These are phyloP conservation scores for Drosophila nebulosa DNA, from an alignment of 1,140 invertebrate species.

Conservation along the genomic window DNA sequence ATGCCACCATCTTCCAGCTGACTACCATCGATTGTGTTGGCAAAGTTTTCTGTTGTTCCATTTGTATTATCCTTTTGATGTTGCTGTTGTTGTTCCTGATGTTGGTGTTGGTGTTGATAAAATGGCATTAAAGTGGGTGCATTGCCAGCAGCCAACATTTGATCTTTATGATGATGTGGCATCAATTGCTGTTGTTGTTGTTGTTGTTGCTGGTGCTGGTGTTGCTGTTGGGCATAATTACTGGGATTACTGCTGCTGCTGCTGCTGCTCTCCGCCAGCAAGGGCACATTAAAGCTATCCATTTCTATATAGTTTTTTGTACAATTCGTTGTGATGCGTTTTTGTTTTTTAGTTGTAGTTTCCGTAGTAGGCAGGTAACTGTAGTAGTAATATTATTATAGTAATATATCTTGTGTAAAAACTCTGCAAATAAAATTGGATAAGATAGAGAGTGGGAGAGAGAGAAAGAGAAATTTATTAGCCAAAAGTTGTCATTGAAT, in stretches of 20 bases:
- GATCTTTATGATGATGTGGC: slow-evolving; percentile 74
- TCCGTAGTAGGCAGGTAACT: slow-evolving; percentile 42
- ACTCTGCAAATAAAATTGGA: slow-evolving; percentile 24
- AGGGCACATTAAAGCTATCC: slow-evolving; percentile 70
- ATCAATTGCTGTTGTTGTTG: slow-evolving; percentile 39
- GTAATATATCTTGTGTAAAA: slow-evolving; percentile 1
- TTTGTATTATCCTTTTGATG: slow-evolving; percentile 21
- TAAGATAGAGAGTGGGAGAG: background rate
- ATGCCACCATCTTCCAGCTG: slow-evolving; percentile 60
- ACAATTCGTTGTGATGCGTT: slow-evolving; percentile 48
- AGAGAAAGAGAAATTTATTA: background rate
- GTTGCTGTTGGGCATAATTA: slow-evolving; percentile 20
- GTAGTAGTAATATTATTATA: slow-evolving; percentile 38
- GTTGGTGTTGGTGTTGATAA: slow-evolving; percentile 23
- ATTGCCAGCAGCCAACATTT: slow-evolving; percentile 72
- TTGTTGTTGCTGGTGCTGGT: slow-evolving; percentile 41
- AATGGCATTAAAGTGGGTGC: slow-evolving; percentile 49
- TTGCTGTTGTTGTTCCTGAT: background rate
- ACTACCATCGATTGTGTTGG: slow-evolving; percentile 53
- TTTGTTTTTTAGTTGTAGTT: slow-evolving; percentile 2
- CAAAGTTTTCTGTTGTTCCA: slow-evolving; percentile 41
- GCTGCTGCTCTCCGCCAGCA: slow-evolving; percentile 57
- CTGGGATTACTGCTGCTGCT: slow-evolving; percentile 47
- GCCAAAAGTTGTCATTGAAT: background rate
- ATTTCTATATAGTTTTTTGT: slow-evolving; percentile 53